Percentiles rank a stretch among this genome's conserved stretches.
Evolutionary conservation across 2,797 vertebrate genomes (phyloP).

Genomic region (Phrynocephalus vlangalii): DNA sequence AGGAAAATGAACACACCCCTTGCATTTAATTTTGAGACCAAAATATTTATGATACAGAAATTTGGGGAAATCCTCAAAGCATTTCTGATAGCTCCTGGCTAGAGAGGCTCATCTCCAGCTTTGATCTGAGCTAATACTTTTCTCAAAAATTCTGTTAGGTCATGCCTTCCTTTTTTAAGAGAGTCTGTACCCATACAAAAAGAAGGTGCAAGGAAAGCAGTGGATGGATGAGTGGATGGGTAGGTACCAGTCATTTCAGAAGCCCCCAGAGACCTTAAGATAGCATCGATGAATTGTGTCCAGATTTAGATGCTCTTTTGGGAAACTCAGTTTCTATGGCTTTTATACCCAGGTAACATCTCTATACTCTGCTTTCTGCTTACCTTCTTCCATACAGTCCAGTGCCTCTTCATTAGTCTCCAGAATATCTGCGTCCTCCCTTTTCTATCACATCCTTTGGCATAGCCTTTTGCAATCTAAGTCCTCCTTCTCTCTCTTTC

Average conservation of each 20-base stretch:
- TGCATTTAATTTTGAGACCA: not conserved
- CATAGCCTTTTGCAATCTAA: slow-evolving; percentile 19
- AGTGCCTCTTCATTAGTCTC: not conserved
- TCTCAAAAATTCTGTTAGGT: too few relatives aligned
- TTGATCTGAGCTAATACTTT: not conserved
- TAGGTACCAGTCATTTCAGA: too few relatives aligned
- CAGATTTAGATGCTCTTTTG: not conserved
- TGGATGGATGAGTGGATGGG: not conserved
- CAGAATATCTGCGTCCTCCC: not conserved
- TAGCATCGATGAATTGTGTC: too few relatives aligned
- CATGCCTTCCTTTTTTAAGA: too few relatives aligned
- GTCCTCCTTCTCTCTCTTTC: slow-evolving; percentile 27
- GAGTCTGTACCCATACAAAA: too few relatives aligned
- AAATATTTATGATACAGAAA: not conserved
- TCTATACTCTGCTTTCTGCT: slow-evolving; percentile 5
- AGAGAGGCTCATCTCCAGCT: not conserved
- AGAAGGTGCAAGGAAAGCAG: too few relatives aligned
- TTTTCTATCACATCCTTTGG: slow-evolving; percentile 22
- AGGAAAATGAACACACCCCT: not conserved
- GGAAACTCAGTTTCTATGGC: not conserved
- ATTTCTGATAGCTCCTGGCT: too few relatives aligned
- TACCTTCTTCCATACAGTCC: slow-evolving; percentile 21
- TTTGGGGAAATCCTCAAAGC: not conserved
- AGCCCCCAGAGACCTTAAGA: not conserved
- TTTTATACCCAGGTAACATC: not conserved